phyloP scores from a whole-genome alignment of 2,888 invertebrate genomes.

The Epistrophe grossulariae region DNA sequence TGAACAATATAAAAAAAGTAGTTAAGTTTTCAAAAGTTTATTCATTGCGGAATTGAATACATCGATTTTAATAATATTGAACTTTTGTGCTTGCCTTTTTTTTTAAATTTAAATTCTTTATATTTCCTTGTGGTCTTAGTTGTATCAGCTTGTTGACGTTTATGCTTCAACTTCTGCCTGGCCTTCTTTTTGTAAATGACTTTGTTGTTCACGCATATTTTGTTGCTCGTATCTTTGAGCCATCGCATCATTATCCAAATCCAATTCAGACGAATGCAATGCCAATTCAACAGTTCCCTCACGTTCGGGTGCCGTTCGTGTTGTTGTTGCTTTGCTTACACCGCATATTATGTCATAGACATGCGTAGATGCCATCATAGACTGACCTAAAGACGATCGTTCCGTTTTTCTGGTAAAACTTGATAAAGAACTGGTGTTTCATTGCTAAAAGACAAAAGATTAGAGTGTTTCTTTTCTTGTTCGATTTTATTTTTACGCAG shows the following conservation, averaged over 20 bases:
- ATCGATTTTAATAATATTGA: neutral
- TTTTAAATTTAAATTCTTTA: slow-evolving; percentile 98
- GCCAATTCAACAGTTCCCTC: slow-evolving; percentile 95
- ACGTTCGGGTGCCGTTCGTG: slow-evolving; percentile 83
- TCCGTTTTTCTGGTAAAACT: slow-evolving; percentile 96
- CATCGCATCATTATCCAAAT: slow-evolving; percentile 98
- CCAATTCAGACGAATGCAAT: slow-evolving; percentile 98
- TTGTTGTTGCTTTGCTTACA: slow-evolving; percentile 84
- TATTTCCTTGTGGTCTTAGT: slow-evolving; percentile 96
- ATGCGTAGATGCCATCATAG: slow-evolving; percentile 99
- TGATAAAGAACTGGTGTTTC: slow-evolving; percentile 98
- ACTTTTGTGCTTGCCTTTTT: slow-evolving; percentile 7
- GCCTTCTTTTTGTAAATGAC: slow-evolving; percentile 96
- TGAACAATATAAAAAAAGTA: neutral
- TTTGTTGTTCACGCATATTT: slow-evolving; percentile 95
- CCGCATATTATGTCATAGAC: slow-evolving; percentile 97
- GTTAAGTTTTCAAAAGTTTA: neutral
- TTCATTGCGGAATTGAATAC: neutral
- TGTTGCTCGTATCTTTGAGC: slow-evolving; percentile 98
- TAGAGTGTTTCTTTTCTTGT: slow-evolving; percentile 91
- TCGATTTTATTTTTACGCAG: slow-evolving; percentile 98
- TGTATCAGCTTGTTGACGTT: slow-evolving; percentile 95
- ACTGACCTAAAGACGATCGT: slow-evolving; percentile 93
- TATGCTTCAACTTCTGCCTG: slow-evolving; percentile 97
- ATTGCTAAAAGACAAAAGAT: slow-evolving; percentile 85